Base-by-base conservation (phyloP, 2,797 vertebrate genomes). In the Aulostomus chinensis region DNA sequence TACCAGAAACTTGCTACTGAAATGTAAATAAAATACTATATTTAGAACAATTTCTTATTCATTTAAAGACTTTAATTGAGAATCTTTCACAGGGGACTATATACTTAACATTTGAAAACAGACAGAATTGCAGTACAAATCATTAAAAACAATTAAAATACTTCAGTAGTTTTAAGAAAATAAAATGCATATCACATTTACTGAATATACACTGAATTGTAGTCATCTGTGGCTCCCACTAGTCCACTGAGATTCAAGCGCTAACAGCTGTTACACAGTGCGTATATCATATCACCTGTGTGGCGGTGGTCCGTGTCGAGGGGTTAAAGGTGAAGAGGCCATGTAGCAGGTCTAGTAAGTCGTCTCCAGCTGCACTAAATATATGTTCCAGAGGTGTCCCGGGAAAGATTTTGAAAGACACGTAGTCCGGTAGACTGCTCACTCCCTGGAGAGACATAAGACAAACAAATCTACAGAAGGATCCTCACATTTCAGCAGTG, bases 291-390 rank as follows among this genome's bases (percentile, higher is more conserved):
- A 0, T 47, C 60, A 89, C 87, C 80, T 85, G 84, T 43, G 84
- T 73, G 20, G 85, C 87, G 21, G 87, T 86, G 32, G 66, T 78
- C 58, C 85, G 72, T 0, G 64, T 68, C 1, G 81, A 93, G 4
- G 97, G 96, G 76, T 95, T 95, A 82, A 95, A 99, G 1, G 88
- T 93, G 85, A 99, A 99, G 41, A 99, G 85, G 11, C 94, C 93
- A 67, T 94, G 94, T 18, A 99, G 85, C 20, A 99, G 90, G 45
- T 84, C 92, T 1, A 99, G 89, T 21, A 99, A 83, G 77, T 99
- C 96, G 2, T 99, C 94, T 43, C 95, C 94, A 50, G 96, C 96
- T 6, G 97, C 97, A 68, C 89, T 98, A 84, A 99, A 99, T 86
- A 99, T 99, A 76, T 95, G 93, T 1, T 97, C 95, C 68, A 99